These are phyloP conservation scores for Probosciger aterrimus DNA, from an alignment of 2,113 vertebrate species.

Conservation along the genomic window DNA sequence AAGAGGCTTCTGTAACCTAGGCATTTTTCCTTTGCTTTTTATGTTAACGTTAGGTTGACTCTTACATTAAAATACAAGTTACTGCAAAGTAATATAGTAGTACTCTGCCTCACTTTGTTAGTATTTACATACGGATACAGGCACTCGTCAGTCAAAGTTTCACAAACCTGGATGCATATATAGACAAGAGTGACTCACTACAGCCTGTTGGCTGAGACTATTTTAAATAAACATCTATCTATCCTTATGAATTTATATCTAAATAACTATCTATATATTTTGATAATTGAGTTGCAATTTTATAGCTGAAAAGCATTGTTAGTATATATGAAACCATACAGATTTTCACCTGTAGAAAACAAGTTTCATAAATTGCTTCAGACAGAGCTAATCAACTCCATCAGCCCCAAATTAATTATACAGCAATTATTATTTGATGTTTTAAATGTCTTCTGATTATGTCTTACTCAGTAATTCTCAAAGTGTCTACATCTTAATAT, in stretches of 20 bases:
- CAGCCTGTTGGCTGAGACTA: neutral
- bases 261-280: neutral
- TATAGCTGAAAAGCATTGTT: neutral
- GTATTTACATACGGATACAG: neutral
- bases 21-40: neutral
- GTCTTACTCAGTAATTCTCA: slow-evolving; percentile 60
- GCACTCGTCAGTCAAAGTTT: neutral
- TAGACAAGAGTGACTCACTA: neutral
- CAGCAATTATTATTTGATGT: slow-evolving; percentile 65
- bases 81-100: neutral
- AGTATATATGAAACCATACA: neutral
- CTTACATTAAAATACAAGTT: neutral
- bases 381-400: slow-evolving; percentile 50
- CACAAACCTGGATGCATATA: neutral
- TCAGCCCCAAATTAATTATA: slow-evolving; percentile 60
- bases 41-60: neutral
- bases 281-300: neutral
- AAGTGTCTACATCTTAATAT: slow-evolving; percentile 48
- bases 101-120: neutral
- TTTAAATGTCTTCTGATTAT: slow-evolving; percentile 67
- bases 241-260: neutral
- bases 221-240: neutral
- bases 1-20: neutral
- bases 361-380: slow-evolving; percentile 38
- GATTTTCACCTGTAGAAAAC: slow-evolving; percentile 38